A percentile compares a stretch with the other conserved stretches of the same genome.
Evolutionary conservation across 2,113 vertebrate genomes (phyloP).

Genomic region (Centrocercus urophasianus): DNA sequence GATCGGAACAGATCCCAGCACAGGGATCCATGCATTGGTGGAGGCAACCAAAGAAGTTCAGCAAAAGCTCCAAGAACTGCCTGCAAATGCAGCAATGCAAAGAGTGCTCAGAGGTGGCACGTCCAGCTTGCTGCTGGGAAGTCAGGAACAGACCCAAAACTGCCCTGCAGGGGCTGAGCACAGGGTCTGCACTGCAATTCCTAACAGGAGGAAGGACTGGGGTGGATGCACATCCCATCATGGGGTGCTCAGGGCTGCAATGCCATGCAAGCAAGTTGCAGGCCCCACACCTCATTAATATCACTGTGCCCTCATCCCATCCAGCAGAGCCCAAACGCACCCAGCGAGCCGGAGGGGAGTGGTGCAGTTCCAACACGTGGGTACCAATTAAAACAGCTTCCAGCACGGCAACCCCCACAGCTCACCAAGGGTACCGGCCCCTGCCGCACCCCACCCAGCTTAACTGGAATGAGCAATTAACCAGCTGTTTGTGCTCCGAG

Average conservation of each 20-base stretch:
- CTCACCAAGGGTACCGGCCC: accelerated
- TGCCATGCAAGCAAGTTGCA: neutral
- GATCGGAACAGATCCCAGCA: neutral
- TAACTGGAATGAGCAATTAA: neutral
- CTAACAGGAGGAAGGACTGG: accelerated
- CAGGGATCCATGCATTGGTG: accelerated
- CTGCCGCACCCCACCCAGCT: neutral
- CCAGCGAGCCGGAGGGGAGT: accelerated
- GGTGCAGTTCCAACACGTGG: neutral
- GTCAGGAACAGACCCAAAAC: accelerated
- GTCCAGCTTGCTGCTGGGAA: accelerated
- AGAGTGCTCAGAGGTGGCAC: accelerated
- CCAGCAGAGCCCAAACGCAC: accelerated
- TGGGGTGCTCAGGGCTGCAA: neutral
- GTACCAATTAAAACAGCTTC: accelerated
- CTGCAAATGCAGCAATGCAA: accelerated
- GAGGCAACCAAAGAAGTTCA: neutral
- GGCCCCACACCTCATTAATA: neutral
- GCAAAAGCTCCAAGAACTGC: neutral
- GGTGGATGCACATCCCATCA: accelerated
- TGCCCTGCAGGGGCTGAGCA: accelerated
- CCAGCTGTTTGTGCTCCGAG: accelerated
- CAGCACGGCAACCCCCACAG: accelerated
- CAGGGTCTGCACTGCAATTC: neutral
- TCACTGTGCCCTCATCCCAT: accelerated